These are phyloP conservation scores for Gerris lacustris DNA, from an alignment of 2,888 invertebrate species.

Conservation along the genomic window DNA sequence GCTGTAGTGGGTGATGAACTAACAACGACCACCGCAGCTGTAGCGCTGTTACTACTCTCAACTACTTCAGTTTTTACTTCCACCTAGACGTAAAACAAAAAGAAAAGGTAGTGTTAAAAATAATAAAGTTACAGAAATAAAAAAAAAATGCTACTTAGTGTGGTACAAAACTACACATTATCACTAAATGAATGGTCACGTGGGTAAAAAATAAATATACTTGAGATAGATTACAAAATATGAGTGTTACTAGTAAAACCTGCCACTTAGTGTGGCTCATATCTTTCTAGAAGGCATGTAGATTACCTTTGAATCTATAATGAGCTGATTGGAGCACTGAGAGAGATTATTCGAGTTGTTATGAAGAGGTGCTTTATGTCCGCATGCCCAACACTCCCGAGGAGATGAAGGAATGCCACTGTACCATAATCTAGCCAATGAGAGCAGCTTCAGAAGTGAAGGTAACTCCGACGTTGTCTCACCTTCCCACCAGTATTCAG, in stretches of 20 bases:
- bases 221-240: no score
- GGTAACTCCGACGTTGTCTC: background rate
- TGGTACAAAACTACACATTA: no score
- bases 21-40: background rate
- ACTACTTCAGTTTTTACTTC: background rate
- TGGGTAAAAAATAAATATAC: no score
- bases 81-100: background rate
- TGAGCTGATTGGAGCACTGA: background rate
- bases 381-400: background rate
- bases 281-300: no score
- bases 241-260: no score
- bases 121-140: no score
- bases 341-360: background rate
- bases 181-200: no score
- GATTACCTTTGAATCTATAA: background rate
- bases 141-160: no score
- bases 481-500: conserved; percentile 71
- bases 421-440: conserved; percentile 38
- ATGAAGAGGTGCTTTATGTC: background rate
- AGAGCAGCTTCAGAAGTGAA: conserved; percentile 38
- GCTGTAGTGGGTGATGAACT: background rate
- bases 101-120: no score
- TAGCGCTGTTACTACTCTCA: background rate
- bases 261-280: no score
- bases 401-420: background rate